A percentile compares a stretch with the other conserved stretches of the same genome.
Conservation (phyloP, 2,888 invertebrate genomes). For the Tricholauxania praeusta region DNA sequence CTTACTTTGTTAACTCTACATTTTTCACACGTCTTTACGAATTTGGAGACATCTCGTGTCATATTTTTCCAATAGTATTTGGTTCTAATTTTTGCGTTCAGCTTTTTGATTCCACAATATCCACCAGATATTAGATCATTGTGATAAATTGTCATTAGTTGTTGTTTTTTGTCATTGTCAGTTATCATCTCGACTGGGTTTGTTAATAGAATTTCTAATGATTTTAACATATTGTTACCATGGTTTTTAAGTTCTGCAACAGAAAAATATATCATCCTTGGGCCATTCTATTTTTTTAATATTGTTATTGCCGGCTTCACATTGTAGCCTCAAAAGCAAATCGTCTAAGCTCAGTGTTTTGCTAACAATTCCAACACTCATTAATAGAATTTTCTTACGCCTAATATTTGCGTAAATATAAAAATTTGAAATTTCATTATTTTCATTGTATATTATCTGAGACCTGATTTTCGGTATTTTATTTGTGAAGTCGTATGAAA, state of each 20-base stretch:
- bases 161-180: conserved; percentile 5
- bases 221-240: conserved; percentile 28
- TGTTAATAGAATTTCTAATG: conserved; percentile 27
- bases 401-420: conserved; percentile 24
- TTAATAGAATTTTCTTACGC: conserved; percentile 12
- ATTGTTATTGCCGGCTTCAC: conserved; percentile 26
- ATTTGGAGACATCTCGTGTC: conserved; percentile 15
- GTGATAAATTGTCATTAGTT: conserved; percentile 29
- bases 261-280: conserved; percentile 16
- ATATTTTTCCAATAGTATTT: conserved; percentile 41
- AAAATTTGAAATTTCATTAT: conserved; percentile 9
- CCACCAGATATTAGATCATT: not conserved
- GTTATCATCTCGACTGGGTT: conserved; percentile 23
- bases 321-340: conserved; percentile 36
- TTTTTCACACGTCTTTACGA: conserved; percentile 33
- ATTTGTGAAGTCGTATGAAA: too few species aligned
- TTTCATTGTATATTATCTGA: not conserved
- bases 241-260: conserved; percentile 20
- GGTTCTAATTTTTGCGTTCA: conserved; percentile 36
- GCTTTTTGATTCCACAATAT: conserved; percentile 29
- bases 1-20: conserved; percentile 40
- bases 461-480: too few species aligned
- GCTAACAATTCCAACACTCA: conserved; percentile 34
- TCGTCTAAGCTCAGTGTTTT: conserved; percentile 37
- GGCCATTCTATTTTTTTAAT: conserved; percentile 24